Base-by-base conservation (phyloP, 2,888 invertebrate species). In the Luperina testacea region DNA sequence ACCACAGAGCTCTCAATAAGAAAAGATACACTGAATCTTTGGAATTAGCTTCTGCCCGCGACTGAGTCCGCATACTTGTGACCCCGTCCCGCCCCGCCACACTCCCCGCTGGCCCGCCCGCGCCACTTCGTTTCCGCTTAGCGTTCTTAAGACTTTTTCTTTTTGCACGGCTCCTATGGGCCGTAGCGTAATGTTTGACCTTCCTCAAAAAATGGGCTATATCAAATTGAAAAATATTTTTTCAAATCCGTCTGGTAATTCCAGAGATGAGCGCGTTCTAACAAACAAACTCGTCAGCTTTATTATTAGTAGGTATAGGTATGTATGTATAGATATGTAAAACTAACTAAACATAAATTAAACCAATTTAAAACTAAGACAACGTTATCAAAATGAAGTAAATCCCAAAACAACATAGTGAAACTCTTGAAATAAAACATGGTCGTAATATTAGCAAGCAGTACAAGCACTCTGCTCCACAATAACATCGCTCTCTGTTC, bases 381-480 rank as follows among this genome's bases (percentile, higher is more conserved):
- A 6, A 67, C 38, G 20, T 27, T 48, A 11, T 24, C 9, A 51
- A 32, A 45, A 61, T 24, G 7, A 32, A 38, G 71, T 59, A 38
- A 45, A 42, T 15, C 20, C 7, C 9, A 53, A 15, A 61, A 51
- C 27, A 73, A 32, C 15, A 68, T 76, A 15, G 32, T 73, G 38
- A 73, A 75, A 27, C 57, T 74, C 42, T 32, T 42, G 17, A 20
- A 38, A 17, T 45, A 70, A 51, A 72, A 75, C 76, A 72, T 59
- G 45, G 57, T 69, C 64, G 51, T 83, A 76, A 86, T 65, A 86
- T 86, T 76, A 83, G 70, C 86, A 74, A 76, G 59, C 61, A 63
- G 75, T 78, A 85, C 83, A 74, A 72, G 64, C 84, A 77, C 59
- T 78, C 75, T 20, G 67, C 42, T 42, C 20, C 53, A 64, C 75